These are phyloP conservation scores for Adela reaumurella DNA, from an alignment of 2,888 invertebrate genomes.

Conservation along the genomic window DNA sequence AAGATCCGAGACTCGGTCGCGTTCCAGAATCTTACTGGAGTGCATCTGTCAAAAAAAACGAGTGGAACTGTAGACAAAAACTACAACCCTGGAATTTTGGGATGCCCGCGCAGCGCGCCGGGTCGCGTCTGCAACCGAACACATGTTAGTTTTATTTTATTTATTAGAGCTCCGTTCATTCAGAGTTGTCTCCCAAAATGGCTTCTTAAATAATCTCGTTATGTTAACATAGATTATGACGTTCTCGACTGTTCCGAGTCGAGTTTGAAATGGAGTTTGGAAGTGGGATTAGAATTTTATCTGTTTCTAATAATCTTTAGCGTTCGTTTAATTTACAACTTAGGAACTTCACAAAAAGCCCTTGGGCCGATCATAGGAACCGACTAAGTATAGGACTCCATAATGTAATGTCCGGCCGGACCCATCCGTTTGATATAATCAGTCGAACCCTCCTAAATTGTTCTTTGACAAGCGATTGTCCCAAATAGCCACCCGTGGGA, in stretches of 20 bases:
- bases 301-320: no score
- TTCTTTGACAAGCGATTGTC: neutral
- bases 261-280: no score
- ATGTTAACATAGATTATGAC: constrained; percentile 16
- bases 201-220: constrained; percentile 54
- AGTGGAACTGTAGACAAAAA: constrained; percentile 26
- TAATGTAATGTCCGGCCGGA: no score
- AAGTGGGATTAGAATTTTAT: no score
- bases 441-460: no score
- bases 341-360: no score
- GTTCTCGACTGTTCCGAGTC: neutral
- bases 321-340: no score
- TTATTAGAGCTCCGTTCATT: constrained; percentile 41
- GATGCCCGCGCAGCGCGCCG: constrained; percentile 26
- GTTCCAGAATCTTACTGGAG: constrained; percentile 27
- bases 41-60: constrained; percentile 49
- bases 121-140: constrained; percentile 26
- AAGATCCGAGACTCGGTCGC: constrained; percentile 49
- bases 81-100: constrained; percentile 48
- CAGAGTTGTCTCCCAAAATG: constrained; percentile 48
- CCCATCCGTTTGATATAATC: no score
- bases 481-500: neutral
- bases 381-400: no score
- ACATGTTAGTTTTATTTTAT: constrained; percentile 49
- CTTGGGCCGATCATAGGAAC: no score